These are phyloP conservation scores for Phaethornis superciliosus DNA, from an alignment of 2,113 vertebrate species.

Conservation along the genomic window DNA sequence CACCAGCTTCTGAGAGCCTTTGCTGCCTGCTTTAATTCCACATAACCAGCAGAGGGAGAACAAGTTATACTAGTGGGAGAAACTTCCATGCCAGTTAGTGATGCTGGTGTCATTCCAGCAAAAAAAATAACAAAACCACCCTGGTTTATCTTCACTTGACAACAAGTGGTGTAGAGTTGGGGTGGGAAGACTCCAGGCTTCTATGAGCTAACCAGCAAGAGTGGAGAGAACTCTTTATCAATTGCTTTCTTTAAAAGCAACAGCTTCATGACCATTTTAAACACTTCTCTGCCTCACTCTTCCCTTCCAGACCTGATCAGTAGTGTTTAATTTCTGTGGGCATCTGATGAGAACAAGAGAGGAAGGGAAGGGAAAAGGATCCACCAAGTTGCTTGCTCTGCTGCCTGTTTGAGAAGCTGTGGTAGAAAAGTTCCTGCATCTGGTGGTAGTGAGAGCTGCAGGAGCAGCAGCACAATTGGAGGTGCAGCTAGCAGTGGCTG, in stretches of 20 bases:
- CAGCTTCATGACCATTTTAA: not conserved
- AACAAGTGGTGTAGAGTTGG: not conserved
- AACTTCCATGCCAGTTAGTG: not conserved
- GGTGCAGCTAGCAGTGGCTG: not conserved
- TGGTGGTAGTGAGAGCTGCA: not conserved
- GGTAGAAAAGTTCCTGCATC: not conserved
- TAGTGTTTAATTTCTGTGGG: not conserved
- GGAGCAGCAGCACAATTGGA: not conserved
- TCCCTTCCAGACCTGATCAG: not conserved
- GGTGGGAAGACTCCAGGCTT: not conserved
- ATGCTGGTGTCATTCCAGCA: not conserved
- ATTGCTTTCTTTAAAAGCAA: not conserved
- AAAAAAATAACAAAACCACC: not conserved
- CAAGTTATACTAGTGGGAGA: not conserved
- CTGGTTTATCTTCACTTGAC: not conserved
- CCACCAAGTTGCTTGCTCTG: not conserved
- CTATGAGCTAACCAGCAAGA: not conserved
- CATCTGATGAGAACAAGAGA: not conserved
- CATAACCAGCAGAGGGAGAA: constrained; percentile 48
- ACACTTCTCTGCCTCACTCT: not conserved
- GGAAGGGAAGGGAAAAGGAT: not conserved
- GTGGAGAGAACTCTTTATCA: not conserved
- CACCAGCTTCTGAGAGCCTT: not conserved
- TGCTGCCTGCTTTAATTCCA: not conserved
- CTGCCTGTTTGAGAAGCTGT: not conserved